Evolutionary conservation across 2,888 invertebrate species (phyloP), one percentile per base, ranked within the genome.

Genomic region (Laothoe populi): DNA sequence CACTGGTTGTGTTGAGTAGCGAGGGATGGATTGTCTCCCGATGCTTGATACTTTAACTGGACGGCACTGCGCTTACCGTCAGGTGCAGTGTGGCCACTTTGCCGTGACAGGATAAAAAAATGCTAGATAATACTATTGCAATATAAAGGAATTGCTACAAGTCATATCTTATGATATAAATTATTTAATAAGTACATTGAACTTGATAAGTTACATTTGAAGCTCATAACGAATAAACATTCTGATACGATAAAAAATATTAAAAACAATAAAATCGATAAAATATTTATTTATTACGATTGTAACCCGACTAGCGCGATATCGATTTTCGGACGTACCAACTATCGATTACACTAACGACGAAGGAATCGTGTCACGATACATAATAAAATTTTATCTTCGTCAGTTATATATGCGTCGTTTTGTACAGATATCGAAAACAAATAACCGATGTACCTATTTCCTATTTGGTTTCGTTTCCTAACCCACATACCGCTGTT

Each of bases 341-440:
- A 63, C 73, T 82, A 81, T 82, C 74, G 81, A 80, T 81, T 77
- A 69, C 67, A 70, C 72, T 72, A 73, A 75, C 72, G 74, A 68
- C 66, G 65, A 77, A 66, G 72, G 71, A 82, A 79, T 75, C 77
- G 81, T 87, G 85, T 82, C 83, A 83, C 80, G 81, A 73, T 79
- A 73, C 65, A 74, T 75, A 80, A 82, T 86, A 84, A 82, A 84
- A 78, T 75, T 76, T 86, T 86, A 87, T 86, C 84, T 79, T 66
- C 59, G 59, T 21, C 74, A 64, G 78, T 77, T 84, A 86, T 84
- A 83, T 79, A 68, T 69, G 75, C 73, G 71, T 63, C 64, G 70
- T 67, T 48, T 68, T 73, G 69, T 72, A 69, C 66, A 67, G 71
- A 75, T 68, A 68, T 68, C 69, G 66, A 72, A 69, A 61, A 70